Percentiles rank a stretch among this genome's conserved stretches.
Conservation (phyloP, 2,797 vertebrate genomes). For the Macrochelys suwanniensis region DNA sequence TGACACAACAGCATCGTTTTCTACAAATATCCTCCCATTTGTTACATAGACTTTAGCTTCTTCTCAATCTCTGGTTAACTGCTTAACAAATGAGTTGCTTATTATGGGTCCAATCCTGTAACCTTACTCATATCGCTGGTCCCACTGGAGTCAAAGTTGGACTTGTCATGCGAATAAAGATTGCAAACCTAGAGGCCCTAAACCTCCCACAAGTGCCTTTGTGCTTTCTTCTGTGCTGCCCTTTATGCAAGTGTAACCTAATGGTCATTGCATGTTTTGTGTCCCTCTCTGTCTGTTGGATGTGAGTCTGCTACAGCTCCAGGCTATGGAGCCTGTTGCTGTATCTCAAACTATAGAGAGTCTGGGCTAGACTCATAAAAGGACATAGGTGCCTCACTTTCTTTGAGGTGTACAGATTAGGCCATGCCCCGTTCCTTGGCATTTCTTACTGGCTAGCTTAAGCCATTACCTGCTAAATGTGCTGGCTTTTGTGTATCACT, state of each 20-base stretch:
- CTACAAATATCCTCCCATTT: slow-evolving; percentile 13
- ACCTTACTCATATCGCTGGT: neutral
- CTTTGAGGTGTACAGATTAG: too few species aligned
- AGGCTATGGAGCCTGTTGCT: too few species aligned
- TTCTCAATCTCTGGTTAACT: neutral
- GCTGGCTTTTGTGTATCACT: too few species aligned
- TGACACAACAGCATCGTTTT: neutral
- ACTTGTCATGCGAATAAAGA: accelerated
- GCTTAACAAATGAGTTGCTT: neutral
- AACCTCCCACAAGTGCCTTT: neutral
- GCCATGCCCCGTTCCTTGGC: too few species aligned
- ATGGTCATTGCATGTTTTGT: neutral
- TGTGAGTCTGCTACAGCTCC: neutral
- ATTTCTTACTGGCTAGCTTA: too few species aligned
- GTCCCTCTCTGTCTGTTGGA: too few species aligned
- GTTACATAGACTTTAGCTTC: neutral
- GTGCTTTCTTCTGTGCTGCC: neutral
- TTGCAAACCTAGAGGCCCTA: neutral
- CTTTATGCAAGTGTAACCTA: neutral
- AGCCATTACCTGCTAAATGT: too few species aligned
- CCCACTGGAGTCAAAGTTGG: neutral
- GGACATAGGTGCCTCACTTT: too few species aligned
- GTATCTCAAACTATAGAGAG: too few species aligned
- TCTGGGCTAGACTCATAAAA: too few species aligned
- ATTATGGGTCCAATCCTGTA: neutral